These are phyloP conservation scores for Chrysotoxum bicinctum DNA, from an alignment of 2,888 invertebrate species.

Conservation along the genomic window DNA sequence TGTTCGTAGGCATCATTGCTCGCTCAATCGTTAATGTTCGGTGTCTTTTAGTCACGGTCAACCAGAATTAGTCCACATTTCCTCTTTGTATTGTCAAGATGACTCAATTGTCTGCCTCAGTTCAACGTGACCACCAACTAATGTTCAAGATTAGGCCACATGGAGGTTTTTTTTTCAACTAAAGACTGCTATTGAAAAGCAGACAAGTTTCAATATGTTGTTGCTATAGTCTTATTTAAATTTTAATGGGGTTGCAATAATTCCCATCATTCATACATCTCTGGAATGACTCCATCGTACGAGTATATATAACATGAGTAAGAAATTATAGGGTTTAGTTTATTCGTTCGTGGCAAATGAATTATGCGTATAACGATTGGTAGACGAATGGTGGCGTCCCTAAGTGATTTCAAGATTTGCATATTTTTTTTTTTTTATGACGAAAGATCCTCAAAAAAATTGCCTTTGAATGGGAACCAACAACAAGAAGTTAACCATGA, in stretches of 20 bases:
- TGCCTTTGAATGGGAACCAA: slow-evolving; percentile 8
- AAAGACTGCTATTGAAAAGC: neutral
- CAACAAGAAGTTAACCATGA: slow-evolving; percentile 29
- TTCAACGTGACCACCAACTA: slow-evolving; percentile 69
- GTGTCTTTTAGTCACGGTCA: slow-evolving; percentile 72
- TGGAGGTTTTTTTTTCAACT: slow-evolving; percentile 9
- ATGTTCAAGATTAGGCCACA: slow-evolving; percentile 61
- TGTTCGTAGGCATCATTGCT: neutral
- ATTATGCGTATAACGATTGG: slow-evolving; percentile 14
- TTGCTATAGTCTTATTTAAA: slow-evolving; percentile 49
- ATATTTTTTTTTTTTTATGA: slow-evolving; percentile 36
- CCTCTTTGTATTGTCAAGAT: slow-evolving; percentile 63
- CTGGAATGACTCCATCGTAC: slow-evolving; percentile 42
- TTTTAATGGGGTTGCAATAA: slow-evolving; percentile 62
- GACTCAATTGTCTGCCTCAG: slow-evolving; percentile 55
- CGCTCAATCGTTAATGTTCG: slow-evolving; percentile 30
- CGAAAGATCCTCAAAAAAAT: slow-evolving; percentile 54
- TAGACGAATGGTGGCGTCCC: slow-evolving; percentile 42
- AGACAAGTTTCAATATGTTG: slow-evolving; percentile 16
- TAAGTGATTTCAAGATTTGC: slow-evolving; percentile 32
- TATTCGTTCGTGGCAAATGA: slow-evolving; percentile 1
- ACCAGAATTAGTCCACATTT: slow-evolving; percentile 71
- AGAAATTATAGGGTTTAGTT: slow-evolving; percentile 27
- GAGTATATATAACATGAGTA: neutral
- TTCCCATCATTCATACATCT: slow-evolving; percentile 64